Conservation (phyloP, 2,113 vertebrate genomes). For the Noturus placidus region DNA sequence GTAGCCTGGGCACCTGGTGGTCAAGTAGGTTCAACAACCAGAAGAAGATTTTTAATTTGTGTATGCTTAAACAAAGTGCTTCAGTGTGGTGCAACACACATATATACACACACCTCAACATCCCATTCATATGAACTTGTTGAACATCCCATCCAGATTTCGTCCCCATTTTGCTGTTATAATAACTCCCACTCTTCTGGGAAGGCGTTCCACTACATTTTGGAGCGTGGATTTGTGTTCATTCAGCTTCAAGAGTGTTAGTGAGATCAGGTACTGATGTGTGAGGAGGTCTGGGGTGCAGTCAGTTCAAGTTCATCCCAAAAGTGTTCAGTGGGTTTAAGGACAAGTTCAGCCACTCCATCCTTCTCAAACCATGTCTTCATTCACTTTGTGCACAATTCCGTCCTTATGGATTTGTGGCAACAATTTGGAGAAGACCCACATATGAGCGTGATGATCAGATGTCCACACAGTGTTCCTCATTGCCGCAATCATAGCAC, state of each 20-base stretch:
- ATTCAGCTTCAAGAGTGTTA: neutral
- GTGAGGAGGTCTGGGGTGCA: too few species aligned
- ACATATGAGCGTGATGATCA: too few species aligned
- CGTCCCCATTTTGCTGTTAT: neutral
- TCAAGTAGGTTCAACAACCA: neutral
- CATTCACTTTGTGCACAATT: neutral
- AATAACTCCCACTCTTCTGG: neutral
- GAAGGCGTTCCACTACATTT: neutral
- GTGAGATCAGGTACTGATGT: too few species aligned
- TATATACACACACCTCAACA: too few species aligned
- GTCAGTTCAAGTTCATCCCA: too few species aligned
- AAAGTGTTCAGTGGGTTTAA: neutral
- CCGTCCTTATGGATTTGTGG: neutral
- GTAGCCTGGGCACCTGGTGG: neutral
- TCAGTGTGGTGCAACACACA: neutral
- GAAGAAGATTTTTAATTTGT: neutral
- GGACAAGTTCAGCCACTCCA: too few species aligned
- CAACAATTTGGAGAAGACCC: neutral
- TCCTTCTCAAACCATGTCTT: too few species aligned
- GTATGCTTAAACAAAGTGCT: neutral
- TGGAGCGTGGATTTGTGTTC: neutral
- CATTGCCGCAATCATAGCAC: neutral
- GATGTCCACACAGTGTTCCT: too few species aligned
- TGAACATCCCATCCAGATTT: too few species aligned
- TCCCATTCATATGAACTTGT: too few species aligned